Base-by-base conservation (phyloP, 2,888 invertebrate species). In the Drosophila algonquin region DNA sequence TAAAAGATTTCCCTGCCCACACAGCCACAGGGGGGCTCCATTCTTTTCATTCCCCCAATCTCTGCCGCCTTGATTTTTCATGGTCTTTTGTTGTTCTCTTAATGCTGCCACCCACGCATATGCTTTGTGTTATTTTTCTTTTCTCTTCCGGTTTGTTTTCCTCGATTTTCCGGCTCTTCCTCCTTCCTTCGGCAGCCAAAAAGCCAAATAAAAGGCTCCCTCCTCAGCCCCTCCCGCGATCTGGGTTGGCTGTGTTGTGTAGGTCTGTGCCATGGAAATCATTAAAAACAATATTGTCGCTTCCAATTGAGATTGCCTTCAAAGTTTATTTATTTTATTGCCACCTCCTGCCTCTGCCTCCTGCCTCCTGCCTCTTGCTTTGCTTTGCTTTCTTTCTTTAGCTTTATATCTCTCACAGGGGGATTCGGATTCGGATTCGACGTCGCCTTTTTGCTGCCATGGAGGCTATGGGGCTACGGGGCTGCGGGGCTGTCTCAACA, bases 271-370 rank as follows among this genome's bases (percentile, higher is more conserved):
- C 69, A 70, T 73, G 75, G 75, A 76, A 82, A 81, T 87, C 82
- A 87, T 83, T 87, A 82, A 85, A 74, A 81, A 85, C 82, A 83
- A 83, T 87, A 87, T 81, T 85, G 82, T 74, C 77, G 64, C 63
- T 72, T 72, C 61, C 82, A 74, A 85, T 85, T 79, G 77, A 75
- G 86, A 64, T 79, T 70, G 72, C 70, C 70, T 59, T 72, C 24
- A 55, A 59, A 67, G 64, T 70, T 77, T 73, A 70, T 85, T 87
- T 80, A 82, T 85, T 79, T 79, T 73, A 72, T 74, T 80, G 45
- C 67, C 64, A 47, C 58, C 27, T 71, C 30, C 63, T 30, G n/a
- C 18, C 27, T 12, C 35, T 54, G 53, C 58, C 45, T 45, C 21
- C 18, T 18, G 18, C 18, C 18, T 1, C 18, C 1, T 18, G n/a